Conservation (phyloP, 2,113 vertebrate genomes). For the Gasterosteus aculeatus region DNA sequence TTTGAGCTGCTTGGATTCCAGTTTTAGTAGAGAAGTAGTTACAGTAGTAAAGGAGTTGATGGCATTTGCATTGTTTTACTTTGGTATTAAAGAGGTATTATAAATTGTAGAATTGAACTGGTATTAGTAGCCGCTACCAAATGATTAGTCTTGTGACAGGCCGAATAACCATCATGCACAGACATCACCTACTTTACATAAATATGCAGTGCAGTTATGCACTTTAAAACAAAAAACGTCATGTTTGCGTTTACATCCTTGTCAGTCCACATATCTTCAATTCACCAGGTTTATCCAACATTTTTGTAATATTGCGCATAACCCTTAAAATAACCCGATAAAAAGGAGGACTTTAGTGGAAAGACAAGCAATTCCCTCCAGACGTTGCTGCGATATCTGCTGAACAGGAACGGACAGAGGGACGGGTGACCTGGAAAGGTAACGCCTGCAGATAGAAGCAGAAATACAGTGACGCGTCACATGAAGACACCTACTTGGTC, state of each 20-base stretch:
- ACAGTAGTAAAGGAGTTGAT: too few species aligned
- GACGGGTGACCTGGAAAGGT: not conserved
- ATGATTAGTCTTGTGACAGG: not conserved
- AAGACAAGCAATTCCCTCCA: not conserved
- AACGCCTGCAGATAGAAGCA: not conserved
- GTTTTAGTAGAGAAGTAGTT: too few species aligned
- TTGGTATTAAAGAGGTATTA: not conserved
- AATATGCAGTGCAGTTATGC: not conserved
- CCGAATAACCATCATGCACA: not conserved
- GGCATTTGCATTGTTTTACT: not conserved
- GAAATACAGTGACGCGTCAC: not conserved
- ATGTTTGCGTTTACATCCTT: not conserved
- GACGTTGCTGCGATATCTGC: not conserved
- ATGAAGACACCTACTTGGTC: constrained; percentile 81
- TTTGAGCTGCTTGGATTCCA: too few species aligned
- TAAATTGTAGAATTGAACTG: not conserved
- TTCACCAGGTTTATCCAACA: not conserved
- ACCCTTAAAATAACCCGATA: too few species aligned
- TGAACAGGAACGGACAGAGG: not conserved
- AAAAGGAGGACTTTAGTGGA: not conserved
- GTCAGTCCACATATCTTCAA: not conserved
- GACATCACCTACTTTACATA: not conserved
- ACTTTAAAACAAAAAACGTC: too few species aligned
- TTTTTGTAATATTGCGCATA: not conserved
- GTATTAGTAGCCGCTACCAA: not conserved